Evolutionary conservation across 2,888 invertebrate species (phyloP).

Genomic region (Silvanus unidentatus): DNA sequence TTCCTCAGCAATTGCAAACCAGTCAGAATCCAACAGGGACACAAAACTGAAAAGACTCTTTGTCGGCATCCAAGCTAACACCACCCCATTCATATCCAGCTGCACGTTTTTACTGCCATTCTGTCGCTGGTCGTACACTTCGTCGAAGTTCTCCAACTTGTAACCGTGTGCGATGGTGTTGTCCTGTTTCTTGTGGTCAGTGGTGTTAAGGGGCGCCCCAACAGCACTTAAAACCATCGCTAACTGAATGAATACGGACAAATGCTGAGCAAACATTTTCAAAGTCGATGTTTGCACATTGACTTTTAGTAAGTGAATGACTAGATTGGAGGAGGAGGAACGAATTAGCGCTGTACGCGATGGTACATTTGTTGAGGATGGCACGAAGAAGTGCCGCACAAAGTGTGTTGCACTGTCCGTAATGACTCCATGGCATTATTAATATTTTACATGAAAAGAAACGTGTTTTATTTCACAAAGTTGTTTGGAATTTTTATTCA

Average conservation of each 20-base stretch:
- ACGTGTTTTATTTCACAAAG: too few species aligned
- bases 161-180: too few species aligned
- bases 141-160: conserved; percentile 22
- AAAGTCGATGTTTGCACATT: conserved; percentile 7
- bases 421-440: too few species aligned
- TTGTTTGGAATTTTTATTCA: too few species aligned
- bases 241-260: too few species aligned
- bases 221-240: too few species aligned
- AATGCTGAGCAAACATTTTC: neutral
- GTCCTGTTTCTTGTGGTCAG: neutral
- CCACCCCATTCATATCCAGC: conserved; percentile 63
- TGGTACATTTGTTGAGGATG: too few species aligned
- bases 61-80: conserved; percentile 59
- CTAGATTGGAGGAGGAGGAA: neutral
- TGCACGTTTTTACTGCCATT: conserved; percentile 72
- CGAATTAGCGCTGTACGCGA: too few species aligned
- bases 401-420: too few species aligned
- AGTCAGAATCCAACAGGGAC: conserved; percentile 43
- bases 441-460: neutral
- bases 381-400: too few species aligned
- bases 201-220: neutral
- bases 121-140: conserved; percentile 63
- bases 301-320: conserved; percentile 9
- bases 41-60: conserved; percentile 55
- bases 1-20: conserved; percentile 25